These are phyloP conservation scores for Diaphora mendica DNA, from an alignment of 2,888 invertebrate genomes.

Conservation along the genomic window DNA sequence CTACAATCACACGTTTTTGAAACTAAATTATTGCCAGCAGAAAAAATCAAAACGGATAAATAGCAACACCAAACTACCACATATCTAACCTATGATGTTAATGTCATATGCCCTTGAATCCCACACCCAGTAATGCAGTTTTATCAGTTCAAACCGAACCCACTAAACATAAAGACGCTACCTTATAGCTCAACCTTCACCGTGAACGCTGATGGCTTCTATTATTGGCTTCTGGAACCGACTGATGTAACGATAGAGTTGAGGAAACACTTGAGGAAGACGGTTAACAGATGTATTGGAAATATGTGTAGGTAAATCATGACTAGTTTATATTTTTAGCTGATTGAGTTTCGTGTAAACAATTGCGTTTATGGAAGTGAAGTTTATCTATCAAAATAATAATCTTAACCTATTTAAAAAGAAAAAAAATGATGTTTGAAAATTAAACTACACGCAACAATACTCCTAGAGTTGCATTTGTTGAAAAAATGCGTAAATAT, in stretches of 20 bases:
- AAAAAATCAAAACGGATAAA: neutral
- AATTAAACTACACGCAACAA: too few relatives aligned
- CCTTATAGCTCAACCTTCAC: slow-evolving; percentile 5
- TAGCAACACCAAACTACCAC: neutral
- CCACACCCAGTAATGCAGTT: neutral
- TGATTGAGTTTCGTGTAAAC: neutral
- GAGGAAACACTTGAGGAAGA: neutral
- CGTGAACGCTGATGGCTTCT: neutral
- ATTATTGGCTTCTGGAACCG: neutral
- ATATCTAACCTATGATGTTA: neutral
- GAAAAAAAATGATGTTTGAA: neutral
- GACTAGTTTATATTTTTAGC: slow-evolving; percentile 6
- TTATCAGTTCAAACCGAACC: neutral
- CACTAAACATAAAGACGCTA: neutral
- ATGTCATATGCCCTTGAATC: neutral
- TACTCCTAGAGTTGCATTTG: too few relatives aligned
- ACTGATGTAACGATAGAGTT: slow-evolving; percentile 5
- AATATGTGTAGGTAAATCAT: slow-evolving; percentile 8
- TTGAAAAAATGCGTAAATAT: too few relatives aligned
- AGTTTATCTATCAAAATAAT: neutral
- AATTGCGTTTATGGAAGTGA: slow-evolving; percentile 1
- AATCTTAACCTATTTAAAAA: too few relatives aligned
- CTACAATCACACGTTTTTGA: too few relatives aligned
- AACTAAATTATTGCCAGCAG: neutral
- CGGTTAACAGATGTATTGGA: slow-evolving; percentile 3